phyloP scores from a whole-genome alignment of 1,140 invertebrate genomes.

The Drosophila lacteicornis region DNA sequence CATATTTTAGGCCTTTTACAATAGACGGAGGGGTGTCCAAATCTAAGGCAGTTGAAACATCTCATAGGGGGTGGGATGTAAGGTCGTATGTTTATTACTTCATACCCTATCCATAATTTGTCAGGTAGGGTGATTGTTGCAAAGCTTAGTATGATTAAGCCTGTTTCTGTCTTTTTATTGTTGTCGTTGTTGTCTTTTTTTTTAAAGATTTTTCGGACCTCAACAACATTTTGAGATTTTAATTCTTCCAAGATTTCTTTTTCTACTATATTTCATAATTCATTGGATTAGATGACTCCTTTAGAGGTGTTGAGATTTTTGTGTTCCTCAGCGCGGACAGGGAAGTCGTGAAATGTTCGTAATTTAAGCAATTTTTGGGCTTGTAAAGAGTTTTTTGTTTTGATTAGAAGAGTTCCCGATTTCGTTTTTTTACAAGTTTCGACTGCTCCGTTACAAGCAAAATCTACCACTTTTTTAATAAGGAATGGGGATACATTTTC shows the following conservation, averaged over 20 bases:
- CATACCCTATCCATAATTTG: constrained; percentile 3
- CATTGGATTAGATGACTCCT: neutral
- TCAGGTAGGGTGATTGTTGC: constrained; percentile 3
- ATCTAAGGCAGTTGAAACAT: constrained; percentile 5
- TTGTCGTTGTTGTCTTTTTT: neutral
- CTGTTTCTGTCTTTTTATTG: constrained; percentile 1
- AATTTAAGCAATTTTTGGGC: neutral
- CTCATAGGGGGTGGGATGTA: constrained; percentile 12
- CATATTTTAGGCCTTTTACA: constrained; percentile 7
- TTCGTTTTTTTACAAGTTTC: no score
- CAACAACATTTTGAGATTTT: constrained; percentile 1
- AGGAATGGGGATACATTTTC: neutral
- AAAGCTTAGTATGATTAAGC: constrained; percentile 1
- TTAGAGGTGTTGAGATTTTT: neutral
- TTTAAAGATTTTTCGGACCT: constrained; percentile 1
- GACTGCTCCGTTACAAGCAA: no score
- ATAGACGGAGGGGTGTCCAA: constrained; percentile 9
- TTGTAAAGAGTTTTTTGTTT: neutral
- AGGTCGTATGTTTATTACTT: constrained; percentile 5
- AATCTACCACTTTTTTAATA: no score
- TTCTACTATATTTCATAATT: neutral
- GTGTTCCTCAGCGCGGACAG: neutral
- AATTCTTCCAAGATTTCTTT: constrained; percentile 7
- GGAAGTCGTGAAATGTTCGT: neutral
- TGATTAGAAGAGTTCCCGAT: neutral